phyloP scores from a whole-genome alignment of 2,888 invertebrate genomes.

The Esperia sulphurella region DNA sequence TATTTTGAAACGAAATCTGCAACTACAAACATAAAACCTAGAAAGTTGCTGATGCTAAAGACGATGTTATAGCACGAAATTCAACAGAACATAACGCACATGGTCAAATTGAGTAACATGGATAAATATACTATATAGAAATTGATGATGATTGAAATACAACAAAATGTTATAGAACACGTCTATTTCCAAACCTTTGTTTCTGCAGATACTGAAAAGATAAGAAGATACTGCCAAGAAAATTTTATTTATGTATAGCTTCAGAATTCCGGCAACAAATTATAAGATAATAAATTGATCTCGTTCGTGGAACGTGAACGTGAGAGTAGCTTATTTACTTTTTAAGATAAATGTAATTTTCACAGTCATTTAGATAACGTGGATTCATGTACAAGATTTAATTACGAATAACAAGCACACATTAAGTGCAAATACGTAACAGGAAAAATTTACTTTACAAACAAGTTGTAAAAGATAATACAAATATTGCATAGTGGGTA shows the following conservation, averaged over 20 bases:
- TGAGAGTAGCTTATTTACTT: neutral
- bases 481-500: no score
- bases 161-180: no score
- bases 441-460: neutral
- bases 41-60: neutral
- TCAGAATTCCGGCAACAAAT: slow-evolving; percentile 14
- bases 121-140: no score
- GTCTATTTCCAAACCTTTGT: neutral
- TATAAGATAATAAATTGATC: slow-evolving; percentile 14
- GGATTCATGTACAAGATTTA: no score
- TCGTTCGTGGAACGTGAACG: neutral
- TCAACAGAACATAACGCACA: no score
- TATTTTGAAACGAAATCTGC: no score
- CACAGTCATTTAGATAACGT: no score
- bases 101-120: no score
- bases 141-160: no score
- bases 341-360: neutral
- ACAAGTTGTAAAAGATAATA: neutral
- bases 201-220: neutral
- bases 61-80: neutral
- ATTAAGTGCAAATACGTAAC: neutral
- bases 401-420: no score
- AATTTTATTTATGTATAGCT: slow-evolving; percentile 15
- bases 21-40: no score
- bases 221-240: slow-evolving; percentile 1